Evolutionary conservation across 2,113 vertebrate species (phyloP).

Genomic region (Plestiodon gilberti): DNA sequence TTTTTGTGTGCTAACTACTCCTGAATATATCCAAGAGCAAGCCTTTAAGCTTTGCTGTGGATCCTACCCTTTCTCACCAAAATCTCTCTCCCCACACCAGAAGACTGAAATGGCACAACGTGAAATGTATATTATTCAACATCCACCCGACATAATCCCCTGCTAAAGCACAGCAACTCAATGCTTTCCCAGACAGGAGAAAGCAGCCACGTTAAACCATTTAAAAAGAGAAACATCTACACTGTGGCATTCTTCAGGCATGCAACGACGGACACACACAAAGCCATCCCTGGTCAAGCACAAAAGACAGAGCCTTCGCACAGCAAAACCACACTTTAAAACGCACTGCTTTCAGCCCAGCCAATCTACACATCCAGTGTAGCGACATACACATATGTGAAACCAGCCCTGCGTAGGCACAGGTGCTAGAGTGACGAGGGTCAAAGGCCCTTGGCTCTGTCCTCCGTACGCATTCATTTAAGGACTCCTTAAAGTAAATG

Average conservation of each 20-base stretch:
- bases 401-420: neutral
- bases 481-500: neutral
- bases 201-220: neutral
- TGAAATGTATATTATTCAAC: neutral
- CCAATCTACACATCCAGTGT: neutral
- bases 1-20: neutral
- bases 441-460: no score
- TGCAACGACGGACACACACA: neutral
- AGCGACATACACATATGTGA: neutral
- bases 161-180: neutral
- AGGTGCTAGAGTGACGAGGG: neutral
- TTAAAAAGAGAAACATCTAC: neutral
- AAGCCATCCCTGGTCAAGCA: no score
- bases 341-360: no score
- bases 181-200: neutral
- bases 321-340: neutral
- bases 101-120: neutral
- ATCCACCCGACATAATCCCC: neutral
- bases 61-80: neutral
- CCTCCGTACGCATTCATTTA: neutral
- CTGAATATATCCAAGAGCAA: neutral
- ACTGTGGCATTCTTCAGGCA: neutral
- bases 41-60: neutral
- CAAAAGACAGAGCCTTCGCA: neutral
- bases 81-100: no score